A percentile compares a stretch with the other conserved stretches of the same genome.
phyloP scores from a whole-genome alignment of 2,113 vertebrate species.

The Aegotheles bennettii region DNA sequence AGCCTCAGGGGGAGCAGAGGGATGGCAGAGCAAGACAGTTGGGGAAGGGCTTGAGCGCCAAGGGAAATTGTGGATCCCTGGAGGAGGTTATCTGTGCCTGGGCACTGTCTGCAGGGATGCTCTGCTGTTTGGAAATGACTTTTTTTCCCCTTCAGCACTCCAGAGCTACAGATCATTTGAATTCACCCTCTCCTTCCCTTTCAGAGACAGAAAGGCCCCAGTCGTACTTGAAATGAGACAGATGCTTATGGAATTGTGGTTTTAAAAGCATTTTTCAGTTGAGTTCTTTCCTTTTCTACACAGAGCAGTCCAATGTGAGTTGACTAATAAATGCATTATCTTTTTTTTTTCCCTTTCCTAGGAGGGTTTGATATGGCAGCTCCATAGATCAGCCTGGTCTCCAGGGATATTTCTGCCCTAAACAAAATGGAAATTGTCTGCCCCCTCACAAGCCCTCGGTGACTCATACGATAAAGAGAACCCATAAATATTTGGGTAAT shows the following conservation, averaged over 20 bases:
- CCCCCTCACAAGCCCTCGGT: constrained; percentile 57
- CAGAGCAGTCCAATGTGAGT: constrained; percentile 54
- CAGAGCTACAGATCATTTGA: constrained; percentile 51
- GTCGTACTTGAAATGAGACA: constrained; percentile 62
- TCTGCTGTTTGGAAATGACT: constrained; percentile 6
- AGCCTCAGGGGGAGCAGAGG: background rate
- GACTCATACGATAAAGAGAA: constrained; percentile 62
- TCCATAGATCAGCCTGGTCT: constrained; percentile 61
- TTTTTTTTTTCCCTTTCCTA: constrained; percentile 15
- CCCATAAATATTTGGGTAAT: constrained; percentile 64
- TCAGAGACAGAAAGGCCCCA: constrained; percentile 56
- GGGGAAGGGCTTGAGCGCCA: background rate
- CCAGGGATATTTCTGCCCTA: constrained; percentile 50
- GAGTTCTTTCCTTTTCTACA: constrained; percentile 57
- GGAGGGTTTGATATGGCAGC: constrained; percentile 56
- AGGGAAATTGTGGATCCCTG: background rate
- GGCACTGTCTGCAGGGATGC: constrained; percentile 18
- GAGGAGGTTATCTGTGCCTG: constrained; percentile 17
- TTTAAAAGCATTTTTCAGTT: constrained; percentile 67
- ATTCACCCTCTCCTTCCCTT: constrained; percentile 54
- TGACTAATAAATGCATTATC: constrained; percentile 67
- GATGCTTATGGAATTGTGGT: constrained; percentile 61
- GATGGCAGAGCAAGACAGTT: background rate
- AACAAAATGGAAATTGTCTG: constrained; percentile 66
- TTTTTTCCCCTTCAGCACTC: constrained; percentile 35